Evolutionary conservation across 1,140 invertebrate genomes (phyloP), one percentile per base, ranked within the genome.

Genomic region (Euwallacea fornicatus): DNA sequence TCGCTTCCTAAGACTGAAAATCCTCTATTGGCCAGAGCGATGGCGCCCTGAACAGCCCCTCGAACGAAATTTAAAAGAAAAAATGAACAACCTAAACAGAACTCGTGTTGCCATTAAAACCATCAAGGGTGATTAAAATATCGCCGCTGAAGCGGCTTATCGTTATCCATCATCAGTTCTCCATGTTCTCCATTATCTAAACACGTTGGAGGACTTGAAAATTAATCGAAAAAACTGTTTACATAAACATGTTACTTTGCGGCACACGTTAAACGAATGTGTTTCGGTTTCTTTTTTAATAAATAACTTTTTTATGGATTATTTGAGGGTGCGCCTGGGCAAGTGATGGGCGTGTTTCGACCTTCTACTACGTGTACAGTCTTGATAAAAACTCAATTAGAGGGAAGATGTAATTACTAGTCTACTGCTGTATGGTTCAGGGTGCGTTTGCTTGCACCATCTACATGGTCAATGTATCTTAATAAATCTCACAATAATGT

Each of bases 111-210:
- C 54, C 63, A 64, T 71, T 71, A 71, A 71, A 71, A 60, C 54
- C 69, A 59, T 65, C 62, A 66, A 16, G 69, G 62, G 42, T 66
- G 69, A 71, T 71, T 71, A 66, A 71, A 71, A 71, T 71, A 71
- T 66, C 9, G 63, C 69, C 54, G 42, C 16, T 16, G 46, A 60
- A 60, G 42, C 61, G 54, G 54, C 62, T 71, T 71, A 71, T 71
- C 69, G 69, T 59, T 65, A 71, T 71, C 62, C 69, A 71, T 71
- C 69, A 71, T 71, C 69, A 53, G 50, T 60, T 66, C 62, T 71
- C 62, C 69, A 71, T 71, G 69, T 71, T 71, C 69, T 71, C 69
- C 69, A 71, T 71, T 71, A 71, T 71, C 62, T 60, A 71, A 71
- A 66, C 69, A 66, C 46, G 62, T n/a, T 56, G 44, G 60, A 65